Conservation (phyloP, 2,797 vertebrate genomes). For the Buceros bicornis region DNA sequence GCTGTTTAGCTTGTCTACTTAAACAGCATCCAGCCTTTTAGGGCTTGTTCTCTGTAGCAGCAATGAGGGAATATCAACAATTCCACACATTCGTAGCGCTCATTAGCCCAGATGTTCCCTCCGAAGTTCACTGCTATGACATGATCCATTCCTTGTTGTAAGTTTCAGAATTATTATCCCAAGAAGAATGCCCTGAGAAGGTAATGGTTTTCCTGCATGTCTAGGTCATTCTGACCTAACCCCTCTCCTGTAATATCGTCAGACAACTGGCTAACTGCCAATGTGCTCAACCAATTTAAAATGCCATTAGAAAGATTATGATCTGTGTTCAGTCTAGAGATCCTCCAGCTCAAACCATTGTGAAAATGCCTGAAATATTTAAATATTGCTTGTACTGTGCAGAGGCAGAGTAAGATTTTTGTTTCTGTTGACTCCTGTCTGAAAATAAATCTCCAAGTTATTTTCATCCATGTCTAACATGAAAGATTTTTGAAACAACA, state of each 20-base stretch:
- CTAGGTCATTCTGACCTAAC: conserved; percentile 52
- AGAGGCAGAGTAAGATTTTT: neutral
- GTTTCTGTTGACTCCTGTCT: neutral
- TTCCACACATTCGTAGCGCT: neutral
- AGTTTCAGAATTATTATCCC: neutral
- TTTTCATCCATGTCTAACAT: neutral
- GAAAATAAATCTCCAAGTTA: conserved; percentile 1
- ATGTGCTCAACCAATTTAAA: neutral
- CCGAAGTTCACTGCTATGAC: neutral
- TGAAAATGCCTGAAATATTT: conserved; percentile 26
- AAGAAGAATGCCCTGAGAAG: conserved; percentile 1
- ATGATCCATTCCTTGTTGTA: neutral
- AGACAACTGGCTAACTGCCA: conserved; percentile 25
- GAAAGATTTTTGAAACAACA: conserved; percentile 26
- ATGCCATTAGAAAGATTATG: conserved; percentile 8
- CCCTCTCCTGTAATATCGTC: neutral
- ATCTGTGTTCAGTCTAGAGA: neutral
- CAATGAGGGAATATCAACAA: neutral
- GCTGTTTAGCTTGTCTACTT: neutral
- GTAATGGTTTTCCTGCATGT: conserved; percentile 11
- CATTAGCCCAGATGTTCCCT: neutral
- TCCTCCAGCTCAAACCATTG: neutral
- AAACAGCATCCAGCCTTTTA: neutral
- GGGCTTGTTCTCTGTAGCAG: neutral
- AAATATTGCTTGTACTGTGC: neutral